Evolutionary conservation across 1,140 invertebrate species (phyloP), one percentile per base, ranked within the genome.

Genomic region (Solenopsis invicta): DNA sequence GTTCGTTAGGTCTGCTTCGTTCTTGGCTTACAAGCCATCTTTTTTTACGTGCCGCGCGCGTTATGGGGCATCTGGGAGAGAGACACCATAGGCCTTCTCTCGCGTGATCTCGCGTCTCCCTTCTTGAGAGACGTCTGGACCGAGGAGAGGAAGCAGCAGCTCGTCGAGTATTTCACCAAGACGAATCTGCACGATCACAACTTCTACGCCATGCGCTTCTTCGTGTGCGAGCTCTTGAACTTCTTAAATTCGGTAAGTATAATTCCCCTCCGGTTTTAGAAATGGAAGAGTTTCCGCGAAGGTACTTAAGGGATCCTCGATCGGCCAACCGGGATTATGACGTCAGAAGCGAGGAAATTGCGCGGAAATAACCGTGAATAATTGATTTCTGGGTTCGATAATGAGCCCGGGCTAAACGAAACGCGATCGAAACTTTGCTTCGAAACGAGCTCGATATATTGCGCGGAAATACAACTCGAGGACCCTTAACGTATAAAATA

Each of bases 151-250:
- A 92, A 91, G 91, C 74, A 82, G 45, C 89, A 92, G 84, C 91
- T 93, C 37, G 89, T 92, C 59, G 85, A 89, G 50, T 93, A 94
- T 87, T 94, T 94, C n/a, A 72, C 88, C 64, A 86, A 81, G 64
- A 93, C 80, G 61, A 88, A 92, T 88, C 74, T 91, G 13, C 88
- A 91, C 85, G 85, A 96, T 6, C 97, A 97, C 91, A 97, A 97
- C 78, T 96, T 96, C 88, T 98, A 97, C 92, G 96, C 96, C 12
- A 93, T 96, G 45, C 96, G 96, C 71, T 98, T 96, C 93, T 96
- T 97, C 21, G 93, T 97, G 41, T 98, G 97, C 93, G 97, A 98
- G 94, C 72, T 97, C 16, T 94, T 98, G 18, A 98, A 98, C 92
- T 96, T 98, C 72, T 59, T 95, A 5, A 98, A 97, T 95, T 96